Evolutionary conservation across 2,888 invertebrate genomes (phyloP).

Genomic region (Cyclophora albipunctata): DNA sequence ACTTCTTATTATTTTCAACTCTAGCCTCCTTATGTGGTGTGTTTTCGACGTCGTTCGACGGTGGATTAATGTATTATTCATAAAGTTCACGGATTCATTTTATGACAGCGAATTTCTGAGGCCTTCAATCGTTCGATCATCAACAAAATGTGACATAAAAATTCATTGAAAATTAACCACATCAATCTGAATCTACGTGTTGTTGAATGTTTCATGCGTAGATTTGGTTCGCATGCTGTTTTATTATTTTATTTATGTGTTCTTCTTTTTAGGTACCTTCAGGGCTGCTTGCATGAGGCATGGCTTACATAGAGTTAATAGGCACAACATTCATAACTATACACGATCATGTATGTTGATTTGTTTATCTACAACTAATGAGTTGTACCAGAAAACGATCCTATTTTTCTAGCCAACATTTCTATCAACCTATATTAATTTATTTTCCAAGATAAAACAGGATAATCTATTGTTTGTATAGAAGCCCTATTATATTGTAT

Average conservation of each 20-base stretch:
- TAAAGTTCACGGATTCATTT: background rate
- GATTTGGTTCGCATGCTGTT: constrained; percentile 37
- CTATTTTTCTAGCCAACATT: background rate
- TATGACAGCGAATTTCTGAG: constrained; percentile 7
- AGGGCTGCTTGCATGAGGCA: constrained; percentile 60
- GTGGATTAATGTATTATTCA: background rate
- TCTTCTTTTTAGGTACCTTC: constrained; percentile 56
- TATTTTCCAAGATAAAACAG: background rate
- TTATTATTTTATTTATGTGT: constrained; percentile 35
- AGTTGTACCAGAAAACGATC: constrained; percentile 7
- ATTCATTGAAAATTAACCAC: constrained; percentile 18
- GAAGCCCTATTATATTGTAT: constrained; percentile 16
- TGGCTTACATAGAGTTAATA: constrained; percentile 60
- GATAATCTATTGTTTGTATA: constrained; percentile 17
- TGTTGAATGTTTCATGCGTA: constrained; percentile 5
- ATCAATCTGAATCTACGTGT: constrained; percentile 1
- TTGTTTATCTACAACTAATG: constrained; percentile 6
- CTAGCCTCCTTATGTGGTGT: constrained; percentile 22
- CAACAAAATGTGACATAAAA: constrained; percentile 2
- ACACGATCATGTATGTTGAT: constrained; percentile 63
- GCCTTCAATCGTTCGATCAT: constrained; percentile 8
- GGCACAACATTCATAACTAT: constrained; percentile 47
- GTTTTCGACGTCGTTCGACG: constrained; percentile 31
- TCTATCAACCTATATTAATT: too few relatives aligned
- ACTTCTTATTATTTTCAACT: constrained; percentile 32